Evolutionary conservation across 1,140 invertebrate species (phyloP).

Genomic region (Trichogramma pretiosum): DNA sequence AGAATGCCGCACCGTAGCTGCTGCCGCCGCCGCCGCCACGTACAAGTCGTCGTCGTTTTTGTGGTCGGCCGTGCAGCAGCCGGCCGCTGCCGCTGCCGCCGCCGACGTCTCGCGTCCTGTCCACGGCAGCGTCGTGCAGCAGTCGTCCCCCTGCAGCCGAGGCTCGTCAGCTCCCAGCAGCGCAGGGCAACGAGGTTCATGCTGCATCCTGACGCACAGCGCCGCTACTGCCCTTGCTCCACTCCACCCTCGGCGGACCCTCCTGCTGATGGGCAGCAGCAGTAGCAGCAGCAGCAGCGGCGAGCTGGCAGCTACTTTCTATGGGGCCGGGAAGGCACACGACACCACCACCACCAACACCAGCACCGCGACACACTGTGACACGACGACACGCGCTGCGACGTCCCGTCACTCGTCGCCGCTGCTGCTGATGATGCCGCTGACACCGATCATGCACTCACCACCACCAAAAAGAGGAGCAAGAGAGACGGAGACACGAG

Average conservation of each 20-base stretch:
- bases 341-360: constrained; percentile 8
- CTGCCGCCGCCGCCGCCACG: background rate
- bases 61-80: constrained; percentile 20
- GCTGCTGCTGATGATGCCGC: too few relatives aligned
- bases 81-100: constrained; percentile 19
- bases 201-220: constrained; percentile 41
- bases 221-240: constrained; percentile 27
- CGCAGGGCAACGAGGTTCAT: constrained; percentile 41
- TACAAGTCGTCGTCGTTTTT: constrained; percentile 12
- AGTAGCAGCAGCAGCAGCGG: constrained; percentile 4
- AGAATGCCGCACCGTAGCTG: background rate
- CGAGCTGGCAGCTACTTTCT: background rate
- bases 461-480: too few relatives aligned
- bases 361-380: constrained; percentile 3
- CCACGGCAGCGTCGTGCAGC: constrained; percentile 19
- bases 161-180: constrained; percentile 37
- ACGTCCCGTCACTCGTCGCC: too few relatives aligned
- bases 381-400: too few relatives aligned
- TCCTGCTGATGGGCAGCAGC: constrained; percentile 6
- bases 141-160: constrained; percentile 36
- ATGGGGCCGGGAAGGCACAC: background rate
- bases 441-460: too few relatives aligned
- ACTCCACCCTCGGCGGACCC: constrained; percentile 21
- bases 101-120: constrained; percentile 18
- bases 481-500: too few relatives aligned